These are phyloP conservation scores for Bombus waltoni DNA, from an alignment of 1,140 invertebrate genomes.

Conservation along the genomic window DNA sequence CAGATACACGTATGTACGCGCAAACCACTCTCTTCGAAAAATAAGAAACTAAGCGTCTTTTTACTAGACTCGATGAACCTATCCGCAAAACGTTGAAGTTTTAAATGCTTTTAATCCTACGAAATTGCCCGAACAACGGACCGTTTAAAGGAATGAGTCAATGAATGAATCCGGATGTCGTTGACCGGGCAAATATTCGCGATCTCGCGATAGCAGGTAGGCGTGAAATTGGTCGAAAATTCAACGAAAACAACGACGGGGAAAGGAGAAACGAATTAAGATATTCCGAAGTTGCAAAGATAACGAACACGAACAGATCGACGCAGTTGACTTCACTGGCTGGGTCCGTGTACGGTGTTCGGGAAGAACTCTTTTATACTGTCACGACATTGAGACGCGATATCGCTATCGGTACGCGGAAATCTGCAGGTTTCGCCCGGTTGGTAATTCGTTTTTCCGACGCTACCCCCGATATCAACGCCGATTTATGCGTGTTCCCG, in stretches of 20 bases:
- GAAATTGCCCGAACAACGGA: neutral
- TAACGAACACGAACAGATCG: conserved; percentile 50
- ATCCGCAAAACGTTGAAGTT: neutral
- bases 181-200: conserved; percentile 47
- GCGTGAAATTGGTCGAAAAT: conserved; percentile 35
- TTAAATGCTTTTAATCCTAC: neutral
- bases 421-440: conserved; percentile 45
- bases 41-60: neutral
- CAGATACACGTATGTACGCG: no score
- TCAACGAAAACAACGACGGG: neutral
- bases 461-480: conserved; percentile 20
- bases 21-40: neutral
- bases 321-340: neutral
- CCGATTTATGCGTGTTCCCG: conserved; percentile 31
- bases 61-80: neutral
- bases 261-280: conserved; percentile 7
- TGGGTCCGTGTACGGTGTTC: neutral
- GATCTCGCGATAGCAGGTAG: conserved; percentile 27
- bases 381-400: conserved; percentile 11
- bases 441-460: conserved; percentile 37
- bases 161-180: conserved; percentile 39
- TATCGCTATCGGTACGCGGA: conserved; percentile 45
- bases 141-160: neutral
- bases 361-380: conserved; percentile 5
- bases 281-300: conserved; percentile 37